Evolutionary conservation across 1,140 invertebrate genomes (phyloP), one percentile per base, ranked within the genome.

Genomic region (Ceratina calcarata): DNA sequence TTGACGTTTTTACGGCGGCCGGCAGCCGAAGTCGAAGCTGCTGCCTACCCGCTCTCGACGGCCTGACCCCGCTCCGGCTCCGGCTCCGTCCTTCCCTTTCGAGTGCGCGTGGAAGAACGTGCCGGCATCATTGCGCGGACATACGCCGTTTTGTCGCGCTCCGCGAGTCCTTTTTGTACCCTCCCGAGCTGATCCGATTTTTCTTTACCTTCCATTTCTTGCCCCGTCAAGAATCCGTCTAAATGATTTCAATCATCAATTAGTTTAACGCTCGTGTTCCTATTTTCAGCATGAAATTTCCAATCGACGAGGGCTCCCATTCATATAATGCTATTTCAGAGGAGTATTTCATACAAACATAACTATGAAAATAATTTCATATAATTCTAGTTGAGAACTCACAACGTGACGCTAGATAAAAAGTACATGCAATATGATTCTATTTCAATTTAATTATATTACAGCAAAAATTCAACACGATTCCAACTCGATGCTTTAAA

Each of bases 1-100:
- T 93, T 93, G 92, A 93, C 92, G 91, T 93, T 93, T 93, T 93
- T 93, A 93, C 91, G 92, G 90, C 91, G 91, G 88, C 90, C 91
- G 86, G 91, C 92, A 93, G 91, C 91, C 91, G 80, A 90, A 91
- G 88, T 91, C 90, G 86, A 91, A 91, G 37, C 89, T 90, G 86
- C 87, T 90, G 88, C 87, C 81, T 87, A 88, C 85, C 85, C 87
- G 80, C 16, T 45, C 85, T 85, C 68, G 22, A 65, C 60, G 67
- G 75, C 78, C 37, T 91, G 91, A 91, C 90, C 91, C 89, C 86
- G 89, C 86, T 84, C 83, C 67, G 64, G 37, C 70, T 73, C 70
- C 37, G 6, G 6, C 37, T 0, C 0, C 37, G 37, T 82, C 71
- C 61, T 68, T 81, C 74, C 67, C 16, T 78, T 66, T 68, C 68